Conservation (phyloP, 2,113 vertebrate species). For the Leucoraja erinaceus region DNA sequence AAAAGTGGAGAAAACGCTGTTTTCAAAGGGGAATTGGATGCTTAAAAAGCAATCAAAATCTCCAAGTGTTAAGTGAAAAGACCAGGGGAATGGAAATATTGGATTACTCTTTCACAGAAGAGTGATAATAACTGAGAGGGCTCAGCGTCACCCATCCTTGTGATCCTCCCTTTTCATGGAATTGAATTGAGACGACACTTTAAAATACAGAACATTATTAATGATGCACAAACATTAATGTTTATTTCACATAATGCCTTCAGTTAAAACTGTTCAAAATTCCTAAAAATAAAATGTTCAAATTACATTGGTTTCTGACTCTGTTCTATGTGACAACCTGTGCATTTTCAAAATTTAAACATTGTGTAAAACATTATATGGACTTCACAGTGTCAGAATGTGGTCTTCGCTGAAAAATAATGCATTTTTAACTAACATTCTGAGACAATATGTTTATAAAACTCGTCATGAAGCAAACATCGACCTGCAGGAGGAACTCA, state of each 20-base stretch:
- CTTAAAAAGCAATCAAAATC: not conserved
- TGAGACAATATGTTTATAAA: not conserved
- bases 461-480: too few species aligned
- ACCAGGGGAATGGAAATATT: not conserved
- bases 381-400: not conserved
- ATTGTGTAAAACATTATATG: not conserved
- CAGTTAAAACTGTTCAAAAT: not conserved
- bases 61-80: not conserved
- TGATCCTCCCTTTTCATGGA: not conserved
- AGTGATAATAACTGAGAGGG: not conserved
- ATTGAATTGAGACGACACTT: not conserved
- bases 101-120: not conserved
- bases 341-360: not conserved
- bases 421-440: not conserved
- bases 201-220: not conserved
- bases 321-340: not conserved
- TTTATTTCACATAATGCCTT: not conserved
- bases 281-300: not conserved
- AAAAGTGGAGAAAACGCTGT: not conserved
- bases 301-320: not conserved
- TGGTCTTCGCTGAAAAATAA: not conserved
- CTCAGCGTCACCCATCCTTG: not conserved
- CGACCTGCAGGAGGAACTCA: too few species aligned
- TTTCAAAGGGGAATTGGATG: not conserved
- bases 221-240: not conserved